Conservation (phyloP, 2,888 invertebrate genomes). For the Campoplex capitator region DNA sequence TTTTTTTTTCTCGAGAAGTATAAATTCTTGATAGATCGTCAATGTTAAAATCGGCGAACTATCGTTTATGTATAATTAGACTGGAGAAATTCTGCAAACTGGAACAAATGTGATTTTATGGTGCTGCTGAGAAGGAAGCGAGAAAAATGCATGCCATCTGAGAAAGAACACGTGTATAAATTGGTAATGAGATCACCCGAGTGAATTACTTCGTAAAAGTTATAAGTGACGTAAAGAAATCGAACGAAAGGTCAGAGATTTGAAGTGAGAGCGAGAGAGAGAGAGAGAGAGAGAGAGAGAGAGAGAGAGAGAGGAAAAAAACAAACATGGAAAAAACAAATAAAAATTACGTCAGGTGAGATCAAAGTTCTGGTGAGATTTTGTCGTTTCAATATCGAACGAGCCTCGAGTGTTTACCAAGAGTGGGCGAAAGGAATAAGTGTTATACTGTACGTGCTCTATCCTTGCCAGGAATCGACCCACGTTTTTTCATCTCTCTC, state of each 20-base stretch:
- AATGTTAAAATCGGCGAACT: background rate
- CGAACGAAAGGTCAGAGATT: slow-evolving; percentile 10
- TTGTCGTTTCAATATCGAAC: slow-evolving; percentile 40
- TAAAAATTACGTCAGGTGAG: slow-evolving; percentile 20
- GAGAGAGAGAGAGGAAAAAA: background rate
- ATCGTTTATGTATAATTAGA: background rate
- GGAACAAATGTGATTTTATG: background rate
- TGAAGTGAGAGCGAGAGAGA: background rate
- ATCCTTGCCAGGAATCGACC: slow-evolving; percentile 32
- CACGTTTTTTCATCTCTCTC: slow-evolving; percentile 37
- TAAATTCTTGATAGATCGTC: background rate
- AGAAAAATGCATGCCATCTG: background rate
- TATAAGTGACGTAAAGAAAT: slow-evolving; percentile 10
- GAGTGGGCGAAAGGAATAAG: slow-evolving; percentile 57
- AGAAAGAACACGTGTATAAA: background rate
- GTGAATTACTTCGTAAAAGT: slow-evolving; percentile 5
- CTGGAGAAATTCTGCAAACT: background rate
- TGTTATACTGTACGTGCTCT: slow-evolving; percentile 31
- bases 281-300: background rate
- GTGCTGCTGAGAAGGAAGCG: background rate
- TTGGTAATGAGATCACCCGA: background rate
- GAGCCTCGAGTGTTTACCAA: slow-evolving; percentile 12
- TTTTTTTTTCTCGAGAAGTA: background rate
- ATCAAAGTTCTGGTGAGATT: slow-evolving; percentile 32
- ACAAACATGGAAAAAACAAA: background rate